Conservation (phyloP, 1,140 invertebrate species). For the Platorchestia sp. region DNA sequence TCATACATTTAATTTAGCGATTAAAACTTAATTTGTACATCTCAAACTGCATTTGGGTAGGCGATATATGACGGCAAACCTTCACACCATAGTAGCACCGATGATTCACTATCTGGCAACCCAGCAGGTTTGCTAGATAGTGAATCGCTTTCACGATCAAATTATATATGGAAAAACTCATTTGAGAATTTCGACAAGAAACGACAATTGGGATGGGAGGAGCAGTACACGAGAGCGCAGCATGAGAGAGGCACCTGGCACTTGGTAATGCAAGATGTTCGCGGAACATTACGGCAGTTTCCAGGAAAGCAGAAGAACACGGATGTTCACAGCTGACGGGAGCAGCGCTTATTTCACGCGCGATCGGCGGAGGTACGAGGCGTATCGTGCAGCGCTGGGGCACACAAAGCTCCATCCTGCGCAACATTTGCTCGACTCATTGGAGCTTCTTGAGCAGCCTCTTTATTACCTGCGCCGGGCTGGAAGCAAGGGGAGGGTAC, state of each 20-base stretch:
- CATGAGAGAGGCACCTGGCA: not conserved
- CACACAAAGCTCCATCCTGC: conserved; percentile 21
- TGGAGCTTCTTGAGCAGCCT: not conserved
- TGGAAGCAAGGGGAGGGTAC: not conserved
- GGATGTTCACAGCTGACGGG: not conserved
- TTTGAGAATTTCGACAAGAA: too few relatives aligned
- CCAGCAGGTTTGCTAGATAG: too few relatives aligned
- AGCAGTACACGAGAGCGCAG: too few relatives aligned
- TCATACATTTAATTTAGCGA: too few relatives aligned
- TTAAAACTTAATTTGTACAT: too few relatives aligned
- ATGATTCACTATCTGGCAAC: too few relatives aligned
- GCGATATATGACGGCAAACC: too few relatives aligned
- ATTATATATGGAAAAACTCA: too few relatives aligned
- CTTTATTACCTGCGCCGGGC: not conserved
- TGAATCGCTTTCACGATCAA: too few relatives aligned
- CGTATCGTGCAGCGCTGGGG: not conserved
- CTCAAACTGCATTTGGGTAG: too few relatives aligned
- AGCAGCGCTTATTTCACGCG: conserved; percentile 27
- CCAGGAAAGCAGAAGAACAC: not conserved
- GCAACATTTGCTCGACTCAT: conserved; percentile 17
- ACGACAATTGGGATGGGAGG: too few relatives aligned
- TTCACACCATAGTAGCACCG: too few relatives aligned
- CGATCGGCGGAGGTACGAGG: conserved; percentile 11
- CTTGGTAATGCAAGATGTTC: not conserved
- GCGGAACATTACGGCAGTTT: conserved; percentile 6